phyloP scores from a whole-genome alignment of 2,113 vertebrate genomes.

The Cyphomyrus discorhynchus region DNA sequence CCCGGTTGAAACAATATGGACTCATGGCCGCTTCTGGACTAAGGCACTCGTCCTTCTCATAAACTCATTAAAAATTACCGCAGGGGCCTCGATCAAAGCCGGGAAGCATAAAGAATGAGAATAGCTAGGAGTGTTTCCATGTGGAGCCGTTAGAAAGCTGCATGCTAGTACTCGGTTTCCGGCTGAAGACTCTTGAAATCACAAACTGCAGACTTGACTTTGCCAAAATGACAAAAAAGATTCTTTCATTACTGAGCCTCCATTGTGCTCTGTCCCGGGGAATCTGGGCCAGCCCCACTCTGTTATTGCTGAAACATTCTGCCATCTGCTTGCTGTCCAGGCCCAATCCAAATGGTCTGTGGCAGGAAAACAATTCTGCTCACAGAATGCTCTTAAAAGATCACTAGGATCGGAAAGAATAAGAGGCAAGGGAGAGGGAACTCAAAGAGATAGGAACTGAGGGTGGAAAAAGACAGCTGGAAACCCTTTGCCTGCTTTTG shows the following conservation, averaged over 20 bases:
- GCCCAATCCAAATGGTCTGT: neutral
- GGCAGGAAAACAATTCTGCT: neutral
- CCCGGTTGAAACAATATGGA: neutral
- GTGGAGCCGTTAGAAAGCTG: neutral
- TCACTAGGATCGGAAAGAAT: neutral
- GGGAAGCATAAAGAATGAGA: neutral
- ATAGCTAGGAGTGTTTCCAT: neutral
- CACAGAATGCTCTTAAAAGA: neutral
- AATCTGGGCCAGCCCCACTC: neutral
- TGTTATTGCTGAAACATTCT: neutral
- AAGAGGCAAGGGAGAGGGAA: neutral
- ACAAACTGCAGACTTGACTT: constrained; percentile 8
- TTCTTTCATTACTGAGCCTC: constrained; percentile 8
- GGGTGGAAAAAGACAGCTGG: neutral
- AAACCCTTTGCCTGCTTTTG: neutral
- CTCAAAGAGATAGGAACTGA: neutral
- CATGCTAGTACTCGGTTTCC: neutral
- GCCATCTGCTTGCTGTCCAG: constrained; percentile 7
- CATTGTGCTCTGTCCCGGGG: neutral
- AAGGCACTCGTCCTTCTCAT: neutral
- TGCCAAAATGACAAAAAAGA: constrained; percentile 3
- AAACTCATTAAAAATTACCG: neutral
- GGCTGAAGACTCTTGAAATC: neutral
- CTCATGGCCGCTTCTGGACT: neutral
- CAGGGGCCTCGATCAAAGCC: neutral